phyloP scores from a whole-genome alignment of 2,113 vertebrate genomes.

The Australoheros scitulus region DNA sequence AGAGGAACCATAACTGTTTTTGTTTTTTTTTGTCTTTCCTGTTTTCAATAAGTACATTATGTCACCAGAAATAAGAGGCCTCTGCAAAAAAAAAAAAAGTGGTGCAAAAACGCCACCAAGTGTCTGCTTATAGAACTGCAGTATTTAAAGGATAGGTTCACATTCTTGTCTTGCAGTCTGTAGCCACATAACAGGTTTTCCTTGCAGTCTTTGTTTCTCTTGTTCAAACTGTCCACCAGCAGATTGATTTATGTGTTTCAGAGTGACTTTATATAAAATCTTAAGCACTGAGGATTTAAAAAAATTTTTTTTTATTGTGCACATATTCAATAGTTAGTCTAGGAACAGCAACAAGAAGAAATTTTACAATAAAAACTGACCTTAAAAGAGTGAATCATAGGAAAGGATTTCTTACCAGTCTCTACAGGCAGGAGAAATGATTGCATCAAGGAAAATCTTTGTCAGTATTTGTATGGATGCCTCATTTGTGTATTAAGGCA shows the following conservation, averaged over 20 bases:
- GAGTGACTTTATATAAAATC: not conserved
- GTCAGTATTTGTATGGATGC: not conserved
- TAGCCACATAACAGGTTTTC: not conserved
- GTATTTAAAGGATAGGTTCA: conserved; percentile 1
- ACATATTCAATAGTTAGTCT: not conserved
- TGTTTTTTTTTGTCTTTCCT: not conserved
- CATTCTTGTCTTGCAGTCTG: not conserved
- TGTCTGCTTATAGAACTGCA: conserved; percentile 53
- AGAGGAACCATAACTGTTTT: not conserved
- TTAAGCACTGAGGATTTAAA: not conserved
- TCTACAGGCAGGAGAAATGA: not conserved
- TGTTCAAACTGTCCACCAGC: not conserved
- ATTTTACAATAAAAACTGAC: not conserved
- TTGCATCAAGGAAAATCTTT: not conserved
- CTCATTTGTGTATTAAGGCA: not conserved
- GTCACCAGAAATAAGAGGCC: not conserved
- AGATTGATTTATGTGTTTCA: not conserved
- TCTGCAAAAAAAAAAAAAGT: not conserved
- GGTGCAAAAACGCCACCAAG: conserved; percentile 62
- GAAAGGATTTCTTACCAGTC: not conserved
- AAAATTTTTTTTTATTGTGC: not conserved
- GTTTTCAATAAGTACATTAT: not conserved
- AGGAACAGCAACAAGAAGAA: not conserved
- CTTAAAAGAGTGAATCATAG: not conserved
- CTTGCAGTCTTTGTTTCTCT: not conserved